Percentiles rank a stretch among this genome's conserved stretches.
Conservation (phyloP, 2,113 vertebrate genomes). For the Peromyscus maniculatus region DNA sequence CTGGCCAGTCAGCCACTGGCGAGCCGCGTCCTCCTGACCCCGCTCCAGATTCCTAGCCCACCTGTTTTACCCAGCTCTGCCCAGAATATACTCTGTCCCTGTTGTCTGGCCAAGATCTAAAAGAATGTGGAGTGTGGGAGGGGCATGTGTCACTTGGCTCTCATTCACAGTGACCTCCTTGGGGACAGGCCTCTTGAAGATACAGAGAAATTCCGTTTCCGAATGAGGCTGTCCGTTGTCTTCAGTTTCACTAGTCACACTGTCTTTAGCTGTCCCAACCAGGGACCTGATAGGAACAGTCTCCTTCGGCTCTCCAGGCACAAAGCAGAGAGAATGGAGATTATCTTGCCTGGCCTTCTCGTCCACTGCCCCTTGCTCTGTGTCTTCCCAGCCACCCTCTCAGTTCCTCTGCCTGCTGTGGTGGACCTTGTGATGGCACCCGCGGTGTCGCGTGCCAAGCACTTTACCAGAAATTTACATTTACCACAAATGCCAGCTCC, state of each 20-base stretch:
- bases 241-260: background rate
- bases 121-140: background rate
- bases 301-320: background rate
- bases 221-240: background rate
- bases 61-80: background rate
- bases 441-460: background rate
- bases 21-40: background rate
- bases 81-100: background rate
- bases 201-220: background rate
- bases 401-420: rapidly evolving
- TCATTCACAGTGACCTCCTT: background rate
- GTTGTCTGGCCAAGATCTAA: rapidly evolving
- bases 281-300: background rate
- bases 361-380: background rate
- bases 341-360: background rate
- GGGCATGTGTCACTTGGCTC: background rate
- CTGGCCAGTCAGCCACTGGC: background rate
- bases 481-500: background rate
- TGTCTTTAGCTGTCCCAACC: background rate
- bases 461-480: rapidly evolving
- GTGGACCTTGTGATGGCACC: background rate
- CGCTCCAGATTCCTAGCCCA: background rate
- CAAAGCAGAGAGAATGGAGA: background rate
- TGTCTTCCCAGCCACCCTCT: background rate
- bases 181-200: background rate